These are phyloP conservation scores for Hirundichthys speculiger DNA, from an alignment of 2,113 vertebrate species.

Conservation along the genomic window DNA sequence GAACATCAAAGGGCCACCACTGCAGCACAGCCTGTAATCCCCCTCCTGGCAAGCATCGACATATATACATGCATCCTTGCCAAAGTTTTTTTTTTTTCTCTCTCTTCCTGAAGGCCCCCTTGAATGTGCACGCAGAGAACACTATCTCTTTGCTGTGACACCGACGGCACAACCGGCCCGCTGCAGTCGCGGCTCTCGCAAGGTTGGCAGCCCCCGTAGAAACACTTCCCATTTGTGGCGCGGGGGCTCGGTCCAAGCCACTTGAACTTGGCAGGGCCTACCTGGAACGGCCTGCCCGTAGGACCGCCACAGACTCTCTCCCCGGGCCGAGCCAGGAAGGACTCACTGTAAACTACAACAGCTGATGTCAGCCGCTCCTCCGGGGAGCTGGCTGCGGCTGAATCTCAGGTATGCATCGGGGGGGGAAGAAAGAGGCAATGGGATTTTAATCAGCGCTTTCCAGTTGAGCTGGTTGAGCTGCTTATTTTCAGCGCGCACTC, in stretches of 20 bases:
- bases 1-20: slow-evolving; percentile 67
- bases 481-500: not conserved
- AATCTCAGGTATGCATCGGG: slow-evolving; percentile 43
- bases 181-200: slow-evolving; percentile 48
- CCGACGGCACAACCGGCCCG: slow-evolving; percentile 37
- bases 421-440: slow-evolving; percentile 37
- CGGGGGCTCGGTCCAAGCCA: slow-evolving; percentile 75
- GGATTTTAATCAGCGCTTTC: slow-evolving; percentile 3
- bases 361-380: slow-evolving; percentile 59
- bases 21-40: slow-evolving; percentile 62
- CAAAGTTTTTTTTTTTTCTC: slow-evolving; percentile 24
- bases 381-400: slow-evolving; percentile 30
- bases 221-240: slow-evolving; percentile 74
- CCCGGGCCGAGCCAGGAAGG: slow-evolving; percentile 54
- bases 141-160: slow-evolving; percentile 48
- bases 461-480: slow-evolving; percentile 11
- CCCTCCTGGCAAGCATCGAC: slow-evolving; percentile 61
- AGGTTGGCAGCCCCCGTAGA: slow-evolving; percentile 70
- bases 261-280: slow-evolving; percentile 79
- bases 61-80: slow-evolving; percentile 51
- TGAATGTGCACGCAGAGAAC: slow-evolving; percentile 45
- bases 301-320: slow-evolving; percentile 63
- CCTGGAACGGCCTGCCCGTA: slow-evolving; percentile 75
- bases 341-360: slow-evolving; percentile 55
- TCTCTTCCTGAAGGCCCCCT: slow-evolving; percentile 26